These are phyloP conservation scores for Alouatta palliata DNA, from an alignment of 2,113 vertebrate species.

Conservation along the genomic window DNA sequence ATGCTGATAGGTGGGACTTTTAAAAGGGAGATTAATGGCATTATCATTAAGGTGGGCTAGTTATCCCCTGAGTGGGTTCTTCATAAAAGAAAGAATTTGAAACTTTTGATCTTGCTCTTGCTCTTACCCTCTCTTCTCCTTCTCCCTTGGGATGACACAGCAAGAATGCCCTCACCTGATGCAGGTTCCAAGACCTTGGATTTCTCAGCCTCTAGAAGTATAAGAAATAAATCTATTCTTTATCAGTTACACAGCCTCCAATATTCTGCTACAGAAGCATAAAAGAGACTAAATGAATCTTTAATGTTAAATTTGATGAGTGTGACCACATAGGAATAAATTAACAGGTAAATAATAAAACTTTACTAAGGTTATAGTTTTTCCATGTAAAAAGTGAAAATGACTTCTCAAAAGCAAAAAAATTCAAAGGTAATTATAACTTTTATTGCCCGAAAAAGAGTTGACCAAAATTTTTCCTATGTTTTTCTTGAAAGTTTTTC, in stretches of 20 bases:
- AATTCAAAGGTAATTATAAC: conserved; percentile 16
- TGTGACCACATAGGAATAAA: background rate
- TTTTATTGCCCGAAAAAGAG: background rate
- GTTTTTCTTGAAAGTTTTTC: too few relatives aligned
- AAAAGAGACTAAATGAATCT: background rate
- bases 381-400: background rate
- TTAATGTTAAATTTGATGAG: background rate
- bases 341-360: background rate
- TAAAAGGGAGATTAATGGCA: background rate
- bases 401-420: background rate
- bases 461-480: background rate
- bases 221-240: background rate
- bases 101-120: background rate
- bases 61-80: background rate
- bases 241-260: background rate
- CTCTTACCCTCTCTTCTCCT: background rate
- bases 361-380: background rate
- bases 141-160: background rate
- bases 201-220: background rate
- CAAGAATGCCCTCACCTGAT: background rate
- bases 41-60: background rate
- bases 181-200: background rate
- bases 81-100: background rate
- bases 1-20: background rate
- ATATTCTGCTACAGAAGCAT: background rate